Evolutionary conservation across 2,888 invertebrate genomes (phyloP), one percentile per base, ranked within the genome.

Genomic region (Tyria jacobaeae): DNA sequence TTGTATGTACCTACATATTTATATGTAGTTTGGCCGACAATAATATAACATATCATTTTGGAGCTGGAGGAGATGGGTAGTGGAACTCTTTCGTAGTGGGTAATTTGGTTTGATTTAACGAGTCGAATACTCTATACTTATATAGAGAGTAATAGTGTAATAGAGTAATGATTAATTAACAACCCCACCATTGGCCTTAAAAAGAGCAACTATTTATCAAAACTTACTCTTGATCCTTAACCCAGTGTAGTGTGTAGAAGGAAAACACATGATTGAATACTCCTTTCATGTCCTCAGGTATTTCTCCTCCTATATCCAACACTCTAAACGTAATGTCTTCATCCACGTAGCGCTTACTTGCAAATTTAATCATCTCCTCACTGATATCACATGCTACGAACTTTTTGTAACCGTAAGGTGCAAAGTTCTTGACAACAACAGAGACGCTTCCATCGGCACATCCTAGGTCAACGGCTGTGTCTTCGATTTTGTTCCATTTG

Each of bases 361-460:
- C 96, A 80, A 94, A 95, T 14, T 94, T 88, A 2, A 97, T 89
- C 97, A 97, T 97, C 59, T 94, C 89, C 37, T 94, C 91, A 10
- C 96, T 97, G 53, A 96, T 90, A 79, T 97, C 97, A 3, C 95
- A 94, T 0, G 96, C 97, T 59, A 95, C 84, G 9, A 96, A 74
- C 60, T 87, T 86, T 0, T 81, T 84, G 39, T 94, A 94, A 7
- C 90, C 88, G 9, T 83, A 77, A 0, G 96, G 95, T 55, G 97
- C 76, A 64, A 94, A 87, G 0, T 96, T 95, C 63, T 95, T 87
- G 55, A 97, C 87, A 44, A 85, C 71, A 24, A 95, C 94, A 0
- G 77, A 69, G 15, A 96, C 95, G 76, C 95, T 95, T 0, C 97
- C 97, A 34, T 96, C 95, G 0, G 97, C 97, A 63, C 96, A 96